A percentile compares a stretch with the other conserved stretches of the same genome.
Evolutionary conservation across 2,888 invertebrate species (phyloP).

Genomic region (Limnephilus marmoratus): DNA sequence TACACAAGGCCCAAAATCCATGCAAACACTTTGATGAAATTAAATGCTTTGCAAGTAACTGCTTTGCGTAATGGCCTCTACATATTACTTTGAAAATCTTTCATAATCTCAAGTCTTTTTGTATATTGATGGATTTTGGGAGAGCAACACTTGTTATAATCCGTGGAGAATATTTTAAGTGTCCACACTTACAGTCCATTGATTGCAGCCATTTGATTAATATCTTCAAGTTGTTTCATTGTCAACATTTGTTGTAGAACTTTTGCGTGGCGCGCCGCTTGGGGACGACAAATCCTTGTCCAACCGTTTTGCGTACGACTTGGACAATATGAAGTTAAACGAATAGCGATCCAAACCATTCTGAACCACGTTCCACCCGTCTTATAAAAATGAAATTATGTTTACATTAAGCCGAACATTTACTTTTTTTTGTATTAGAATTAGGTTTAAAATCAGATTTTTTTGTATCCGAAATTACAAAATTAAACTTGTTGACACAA

Average conservation of each 20-base stretch:
- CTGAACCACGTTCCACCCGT: background rate
- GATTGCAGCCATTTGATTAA: background rate
- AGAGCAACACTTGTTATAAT: background rate
- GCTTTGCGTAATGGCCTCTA: no score
- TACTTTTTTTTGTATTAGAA: background rate
- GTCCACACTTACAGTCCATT: background rate
- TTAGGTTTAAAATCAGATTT: background rate
- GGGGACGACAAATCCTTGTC: conserved; percentile 16
- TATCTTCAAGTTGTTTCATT: background rate
- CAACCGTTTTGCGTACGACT: background rate
- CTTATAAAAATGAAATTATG: background rate
- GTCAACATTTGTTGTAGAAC: conserved; percentile 22
- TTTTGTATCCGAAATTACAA: background rate
- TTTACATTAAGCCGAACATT: background rate
- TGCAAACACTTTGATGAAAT: no score
- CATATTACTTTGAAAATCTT: background rate
- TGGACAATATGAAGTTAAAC: background rate
- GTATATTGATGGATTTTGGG: background rate
- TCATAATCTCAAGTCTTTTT: background rate
- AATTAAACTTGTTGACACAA: background rate
- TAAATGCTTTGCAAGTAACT: no score
- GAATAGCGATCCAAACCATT: background rate
- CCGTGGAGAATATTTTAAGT: background rate
- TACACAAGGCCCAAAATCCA: background rate
- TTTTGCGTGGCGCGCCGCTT: background rate